Evolutionary conservation across 2,888 invertebrate species (phyloP).

Genomic region (Syrista parreyssii): DNA sequence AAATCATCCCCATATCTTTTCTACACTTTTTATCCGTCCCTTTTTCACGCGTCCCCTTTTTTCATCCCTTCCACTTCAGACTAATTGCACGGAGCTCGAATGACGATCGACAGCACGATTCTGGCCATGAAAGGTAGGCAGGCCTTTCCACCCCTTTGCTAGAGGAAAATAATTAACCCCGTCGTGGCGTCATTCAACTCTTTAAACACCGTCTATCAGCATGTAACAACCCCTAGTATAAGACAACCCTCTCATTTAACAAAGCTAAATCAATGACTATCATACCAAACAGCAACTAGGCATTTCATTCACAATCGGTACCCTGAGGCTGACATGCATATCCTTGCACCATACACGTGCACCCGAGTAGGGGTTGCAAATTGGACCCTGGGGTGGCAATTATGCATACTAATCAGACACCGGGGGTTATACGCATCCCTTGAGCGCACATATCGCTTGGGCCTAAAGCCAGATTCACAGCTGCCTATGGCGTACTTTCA

Average conservation of each 20-base stretch:
- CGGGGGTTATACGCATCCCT: neutral
- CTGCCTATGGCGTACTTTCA: neutral
- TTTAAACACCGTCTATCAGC: too few relatives aligned
- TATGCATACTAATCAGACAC: constrained; percentile 16
- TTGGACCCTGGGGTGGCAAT: constrained; percentile 13
- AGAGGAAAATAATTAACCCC: neutral
- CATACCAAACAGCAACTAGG: neutral
- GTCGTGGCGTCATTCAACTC: too few relatives aligned
- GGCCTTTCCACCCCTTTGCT: neutral
- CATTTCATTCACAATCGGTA: neutral
- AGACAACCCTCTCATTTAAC: neutral
- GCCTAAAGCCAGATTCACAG: neutral
- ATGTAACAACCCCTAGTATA: too few relatives aligned
- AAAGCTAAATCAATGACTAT: neutral
- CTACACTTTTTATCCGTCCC: neutral
- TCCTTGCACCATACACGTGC: neutral
- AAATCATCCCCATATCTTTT: neutral
- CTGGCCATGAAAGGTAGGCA: neutral
- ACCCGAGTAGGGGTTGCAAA: neutral
- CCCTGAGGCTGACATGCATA: neutral
- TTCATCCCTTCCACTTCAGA: neutral
- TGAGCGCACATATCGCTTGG: neutral
- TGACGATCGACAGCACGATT: neutral
- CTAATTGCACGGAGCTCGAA: neutral
- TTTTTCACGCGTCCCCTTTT: neutral